phyloP scores from a whole-genome alignment of 2,113 vertebrate genomes.

The Pelecanoides urinatrix region DNA sequence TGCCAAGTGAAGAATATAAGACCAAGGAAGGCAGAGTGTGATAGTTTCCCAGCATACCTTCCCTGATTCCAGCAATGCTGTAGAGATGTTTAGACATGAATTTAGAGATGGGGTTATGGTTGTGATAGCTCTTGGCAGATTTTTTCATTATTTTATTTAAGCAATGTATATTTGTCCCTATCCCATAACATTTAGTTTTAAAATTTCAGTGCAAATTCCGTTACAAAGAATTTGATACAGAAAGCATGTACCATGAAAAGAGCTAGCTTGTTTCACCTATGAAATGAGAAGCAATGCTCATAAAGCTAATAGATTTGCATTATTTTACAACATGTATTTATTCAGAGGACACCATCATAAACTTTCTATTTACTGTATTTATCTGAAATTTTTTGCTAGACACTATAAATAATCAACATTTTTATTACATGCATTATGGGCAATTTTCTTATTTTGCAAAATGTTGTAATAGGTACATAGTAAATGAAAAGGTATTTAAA shows the following conservation, averaged over 20 bases:
- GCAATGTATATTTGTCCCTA: background rate
- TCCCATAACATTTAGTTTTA: background rate
- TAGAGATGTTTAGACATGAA: background rate
- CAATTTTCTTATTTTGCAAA: background rate
- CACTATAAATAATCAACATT: background rate
- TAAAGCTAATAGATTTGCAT: background rate
- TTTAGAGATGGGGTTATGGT: background rate
- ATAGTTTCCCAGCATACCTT: background rate
- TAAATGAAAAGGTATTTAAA: background rate
- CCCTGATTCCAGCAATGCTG: background rate
- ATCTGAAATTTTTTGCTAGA: background rate
- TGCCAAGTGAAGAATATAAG: background rate
- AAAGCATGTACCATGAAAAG: background rate
- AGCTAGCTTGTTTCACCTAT: background rate
- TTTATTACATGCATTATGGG: background rate
- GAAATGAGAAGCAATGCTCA: background rate
- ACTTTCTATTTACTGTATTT: background rate
- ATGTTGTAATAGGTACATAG: background rate
- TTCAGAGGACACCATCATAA: background rate
- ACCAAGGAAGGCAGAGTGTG: background rate
- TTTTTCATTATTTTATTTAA: background rate
- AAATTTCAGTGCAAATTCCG: background rate
- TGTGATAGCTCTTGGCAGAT: background rate
- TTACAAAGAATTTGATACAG: background rate
- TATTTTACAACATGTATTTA: background rate